Evolutionary conservation across 2,797 vertebrate genomes (phyloP).

Genomic region (Mareca penelope): DNA sequence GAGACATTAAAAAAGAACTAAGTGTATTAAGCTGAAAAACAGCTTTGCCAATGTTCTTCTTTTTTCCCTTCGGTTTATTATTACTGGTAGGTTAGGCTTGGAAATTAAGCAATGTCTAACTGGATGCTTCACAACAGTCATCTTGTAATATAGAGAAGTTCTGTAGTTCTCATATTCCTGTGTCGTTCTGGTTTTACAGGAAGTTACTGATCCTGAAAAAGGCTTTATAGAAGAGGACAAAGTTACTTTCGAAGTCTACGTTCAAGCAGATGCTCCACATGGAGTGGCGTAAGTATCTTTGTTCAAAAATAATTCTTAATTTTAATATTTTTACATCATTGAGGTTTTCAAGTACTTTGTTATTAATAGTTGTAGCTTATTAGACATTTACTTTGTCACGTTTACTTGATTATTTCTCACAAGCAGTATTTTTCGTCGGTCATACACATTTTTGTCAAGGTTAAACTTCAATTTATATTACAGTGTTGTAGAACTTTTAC

Average conservation of each 20-base stretch:
- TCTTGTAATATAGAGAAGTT: not conserved
- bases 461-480: not conserved
- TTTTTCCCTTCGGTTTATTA: not conserved
- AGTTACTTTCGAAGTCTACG: slow-evolving; percentile 98
- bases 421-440: not conserved
- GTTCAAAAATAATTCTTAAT: not conserved
- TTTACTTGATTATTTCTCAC: not conserved
- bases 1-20: not conserved
- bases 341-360: not conserved
- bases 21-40: not conserved
- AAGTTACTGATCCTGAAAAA: slow-evolving; percentile 98
- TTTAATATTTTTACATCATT: not conserved
- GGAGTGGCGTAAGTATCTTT: slow-evolving; percentile 93
- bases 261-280: slow-evolving; percentile 97
- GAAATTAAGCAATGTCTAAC: not conserved
- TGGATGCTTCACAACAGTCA: not conserved
- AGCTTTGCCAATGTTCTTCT: not conserved
- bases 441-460: not conserved
- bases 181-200: slow-evolving; percentile 77
- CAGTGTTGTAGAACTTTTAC: not conserved
- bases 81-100: not conserved
- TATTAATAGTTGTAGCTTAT: not conserved
- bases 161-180: not conserved
- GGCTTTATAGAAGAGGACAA: slow-evolving; percentile 98
- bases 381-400: not conserved